phyloP scores from a whole-genome alignment of 2,888 invertebrate species.

The Machimus atricapillus region DNA sequence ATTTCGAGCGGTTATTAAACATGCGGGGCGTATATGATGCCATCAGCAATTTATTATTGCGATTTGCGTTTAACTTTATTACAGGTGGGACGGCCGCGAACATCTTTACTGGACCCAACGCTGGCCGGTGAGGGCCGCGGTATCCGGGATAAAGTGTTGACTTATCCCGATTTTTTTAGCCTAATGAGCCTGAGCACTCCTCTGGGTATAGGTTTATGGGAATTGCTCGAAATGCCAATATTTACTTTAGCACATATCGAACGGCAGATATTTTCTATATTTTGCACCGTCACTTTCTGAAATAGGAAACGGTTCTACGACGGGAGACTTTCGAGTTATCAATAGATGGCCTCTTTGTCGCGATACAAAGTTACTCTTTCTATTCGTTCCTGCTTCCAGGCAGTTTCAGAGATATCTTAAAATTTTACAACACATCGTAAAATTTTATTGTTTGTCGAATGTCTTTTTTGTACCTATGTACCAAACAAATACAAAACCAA shows the following conservation, averaged over 20 bases:
- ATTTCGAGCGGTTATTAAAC: neutral
- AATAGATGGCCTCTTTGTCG: neutral
- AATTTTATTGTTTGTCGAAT: neutral
- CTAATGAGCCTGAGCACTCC: neutral
- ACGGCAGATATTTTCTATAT: neutral
- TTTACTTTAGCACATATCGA: neutral
- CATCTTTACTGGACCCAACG: slow-evolving; percentile 12
- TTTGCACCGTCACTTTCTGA: neutral
- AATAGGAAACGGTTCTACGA: neutral
- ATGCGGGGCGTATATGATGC: slow-evolving; percentile 25
- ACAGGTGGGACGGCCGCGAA: neutral
- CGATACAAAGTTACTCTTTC: neutral
- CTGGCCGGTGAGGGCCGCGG: neutral
- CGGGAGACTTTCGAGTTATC: neutral
- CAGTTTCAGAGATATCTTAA: neutral
- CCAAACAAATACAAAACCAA: neutral
- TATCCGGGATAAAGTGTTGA: neutral
- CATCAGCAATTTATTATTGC: slow-evolving; percentile 24
- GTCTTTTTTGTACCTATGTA: neutral
- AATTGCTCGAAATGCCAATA: neutral
- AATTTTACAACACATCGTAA: neutral
- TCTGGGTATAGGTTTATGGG: neutral
- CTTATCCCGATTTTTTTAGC: neutral
- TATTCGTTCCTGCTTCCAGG: neutral
- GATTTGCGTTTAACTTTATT: slow-evolving; percentile 32